phyloP scores from a whole-genome alignment of 1,140 invertebrate genomes.

The Thaumatotibia leucotreta region DNA sequence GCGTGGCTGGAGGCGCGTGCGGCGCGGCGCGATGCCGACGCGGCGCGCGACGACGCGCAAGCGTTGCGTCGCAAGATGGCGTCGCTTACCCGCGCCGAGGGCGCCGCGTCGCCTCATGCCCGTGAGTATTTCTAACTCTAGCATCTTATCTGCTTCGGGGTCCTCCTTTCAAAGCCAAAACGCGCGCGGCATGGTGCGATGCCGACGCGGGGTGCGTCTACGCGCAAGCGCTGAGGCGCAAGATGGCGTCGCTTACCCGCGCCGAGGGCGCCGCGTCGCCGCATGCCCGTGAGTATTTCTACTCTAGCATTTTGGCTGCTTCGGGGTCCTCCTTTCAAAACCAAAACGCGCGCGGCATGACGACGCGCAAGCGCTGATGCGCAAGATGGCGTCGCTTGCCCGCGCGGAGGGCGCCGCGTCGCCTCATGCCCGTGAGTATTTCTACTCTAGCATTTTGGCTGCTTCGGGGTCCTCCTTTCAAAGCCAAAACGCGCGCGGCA shows the following conservation, averaged over 20 bases:
- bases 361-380: too few species aligned
- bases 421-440: too few species aligned
- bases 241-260: slow-evolving; percentile 75
- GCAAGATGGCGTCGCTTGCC: too few species aligned
- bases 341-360: too few species aligned
- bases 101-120: slow-evolving; percentile 49
- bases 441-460: too few species aligned
- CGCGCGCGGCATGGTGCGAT: slow-evolving; percentile 84
- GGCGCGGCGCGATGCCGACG: slow-evolving; percentile 85
- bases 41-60: slow-evolving; percentile 84
- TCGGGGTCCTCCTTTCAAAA: too few species aligned
- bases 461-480: too few species aligned
- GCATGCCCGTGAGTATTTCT: slow-evolving; percentile 44
- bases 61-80: slow-evolving; percentile 85
- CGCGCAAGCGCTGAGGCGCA: slow-evolving; percentile 83
- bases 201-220: slow-evolving; percentile 87
- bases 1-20: slow-evolving; percentile 87
- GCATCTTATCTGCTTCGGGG: too few species aligned
- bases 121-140: slow-evolving; percentile 40
- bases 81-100: slow-evolving; percentile 25
- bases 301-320: too few species aligned
- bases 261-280: slow-evolving; percentile 44
- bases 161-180: too few species aligned
- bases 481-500: too few species aligned
- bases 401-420: too few species aligned